Evolutionary conservation across 2,797 vertebrate species (phyloP).

Genomic region (Austrolebias charrua): DNA sequence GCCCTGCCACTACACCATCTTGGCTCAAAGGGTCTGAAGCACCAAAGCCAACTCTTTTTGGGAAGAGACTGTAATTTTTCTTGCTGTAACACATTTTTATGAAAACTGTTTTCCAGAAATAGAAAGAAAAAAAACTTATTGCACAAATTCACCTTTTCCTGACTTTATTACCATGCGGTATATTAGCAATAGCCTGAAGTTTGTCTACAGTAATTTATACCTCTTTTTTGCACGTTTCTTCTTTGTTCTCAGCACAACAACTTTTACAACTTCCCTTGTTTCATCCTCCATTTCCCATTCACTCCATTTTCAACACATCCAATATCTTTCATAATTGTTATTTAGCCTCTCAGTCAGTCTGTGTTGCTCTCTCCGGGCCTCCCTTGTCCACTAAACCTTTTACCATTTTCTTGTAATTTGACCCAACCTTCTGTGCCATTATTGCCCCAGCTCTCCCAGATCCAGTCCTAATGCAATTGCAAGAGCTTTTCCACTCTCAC

Average conservation of each 20-base stretch:
- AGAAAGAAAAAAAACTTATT: too few species aligned
- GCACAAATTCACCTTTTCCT: too few species aligned
- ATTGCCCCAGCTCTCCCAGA: constrained; percentile 72
- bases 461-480: constrained; percentile 77
- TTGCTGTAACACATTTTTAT: not conserved
- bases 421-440: constrained; percentile 62
- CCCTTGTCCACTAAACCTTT: constrained; percentile 62
- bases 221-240: not conserved
- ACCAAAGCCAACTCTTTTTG: not conserved
- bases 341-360: constrained; percentile 50
- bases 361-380: constrained; percentile 50
- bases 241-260: constrained; percentile 24
- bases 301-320: constrained; percentile 43
- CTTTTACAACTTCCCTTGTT: constrained; percentile 44
- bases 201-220: too few species aligned
- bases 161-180: too few species aligned
- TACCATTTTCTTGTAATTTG: constrained; percentile 64
- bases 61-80: not conserved
- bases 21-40: not conserved
- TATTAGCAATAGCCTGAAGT: too few species aligned
- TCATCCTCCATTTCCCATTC: constrained; percentile 39
- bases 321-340: constrained; percentile 58
- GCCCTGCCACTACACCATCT: too few species aligned
- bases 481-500: constrained; percentile 67
- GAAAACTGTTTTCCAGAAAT: too few species aligned